Evolutionary conservation across 2,797 vertebrate species (phyloP), one percentile per base, ranked within the genome.

Genomic region (Emydoidea blandingii): DNA sequence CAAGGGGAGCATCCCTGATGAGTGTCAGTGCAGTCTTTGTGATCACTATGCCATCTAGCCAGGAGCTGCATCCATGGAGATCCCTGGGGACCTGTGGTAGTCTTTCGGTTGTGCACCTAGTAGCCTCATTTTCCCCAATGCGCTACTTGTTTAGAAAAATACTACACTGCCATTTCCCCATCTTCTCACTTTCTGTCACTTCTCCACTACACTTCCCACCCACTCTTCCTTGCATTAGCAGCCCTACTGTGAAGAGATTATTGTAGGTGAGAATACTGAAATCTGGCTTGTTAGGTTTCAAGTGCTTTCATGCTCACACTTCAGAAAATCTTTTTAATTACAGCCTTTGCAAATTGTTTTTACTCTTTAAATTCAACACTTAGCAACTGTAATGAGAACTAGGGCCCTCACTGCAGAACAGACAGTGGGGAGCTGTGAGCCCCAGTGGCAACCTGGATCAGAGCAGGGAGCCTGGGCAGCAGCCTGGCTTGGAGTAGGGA

Each of bases 291-390:
- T 93, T 92, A 89, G 50, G n/a, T 94, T 95, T 96, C 88, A 83
- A 96, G 68, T 88, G 93, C 65, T 81, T 79, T 34, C 50, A n/a
- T 74, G 74, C 34, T 94, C 37, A 54, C 89, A 91, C 91, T 96
- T 94, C 29, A 80, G 59, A 88, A 90, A 90, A 90, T 85, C 19
- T 85, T 94, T 96, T 95, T 89, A 96, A 93, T 92, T 97, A 90
- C 91, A 92, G 10, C 9, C 27, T 53, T 53, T 92, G 80, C 68
- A 92, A 96, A 53, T 53, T 86, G 29, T 92, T 72, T 95, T 96
- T 94, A 92, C 72, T 89, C 62, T 94, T 90, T 54, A 81, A 92
- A 87, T 95, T 89, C 41, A 83, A 31, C 27, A 41, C 12, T 93
- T 91, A 83, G 81, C 50, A 87, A 81, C 65, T 88, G 11, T 57